These are phyloP conservation scores for Liparis tanakae DNA, from an alignment of 2,797 vertebrate species.

Conservation along the genomic window DNA sequence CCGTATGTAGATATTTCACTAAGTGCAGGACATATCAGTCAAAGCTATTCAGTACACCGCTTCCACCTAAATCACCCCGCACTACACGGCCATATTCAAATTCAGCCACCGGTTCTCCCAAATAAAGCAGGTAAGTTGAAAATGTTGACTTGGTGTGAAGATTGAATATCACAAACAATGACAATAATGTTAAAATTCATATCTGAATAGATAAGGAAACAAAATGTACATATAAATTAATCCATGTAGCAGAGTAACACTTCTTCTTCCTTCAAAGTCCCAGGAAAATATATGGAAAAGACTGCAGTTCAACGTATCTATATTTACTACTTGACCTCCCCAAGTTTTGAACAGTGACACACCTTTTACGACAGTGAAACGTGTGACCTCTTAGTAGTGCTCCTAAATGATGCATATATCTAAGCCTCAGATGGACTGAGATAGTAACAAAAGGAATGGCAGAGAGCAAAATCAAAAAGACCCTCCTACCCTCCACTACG, in stretches of 20 bases:
- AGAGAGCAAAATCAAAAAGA: conserved; percentile 58
- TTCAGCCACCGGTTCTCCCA: conserved; percentile 68
- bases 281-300: conserved; percentile 58
- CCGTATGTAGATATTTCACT: conserved; percentile 58
- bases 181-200: conserved; percentile 67
- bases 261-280: conserved; percentile 73
- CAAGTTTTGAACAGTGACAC: conserved; percentile 53
- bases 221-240: conserved; percentile 74
- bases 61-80: conserved; percentile 57
- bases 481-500: conserved; percentile 55
- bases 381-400: conserved; percentile 67
- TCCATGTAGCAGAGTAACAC: conserved; percentile 59
- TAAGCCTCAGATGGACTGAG: conserved; percentile 63
- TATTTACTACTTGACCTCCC: conserved; percentile 40
- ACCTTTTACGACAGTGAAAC: conserved; percentile 58
- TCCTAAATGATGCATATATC: conserved; percentile 73
- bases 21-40: conserved; percentile 67
- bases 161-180: conserved; percentile 71
- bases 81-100: conserved; percentile 66
- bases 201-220: conserved; percentile 65
- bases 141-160: conserved; percentile 73
- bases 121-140: conserved; percentile 73
- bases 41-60: conserved; percentile 64
- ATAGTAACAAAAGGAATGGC: conserved; percentile 71
- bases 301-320: conserved; percentile 50